phyloP scores from a whole-genome alignment of 2,113 vertebrate genomes.

The Polypterus bichir region DNA sequence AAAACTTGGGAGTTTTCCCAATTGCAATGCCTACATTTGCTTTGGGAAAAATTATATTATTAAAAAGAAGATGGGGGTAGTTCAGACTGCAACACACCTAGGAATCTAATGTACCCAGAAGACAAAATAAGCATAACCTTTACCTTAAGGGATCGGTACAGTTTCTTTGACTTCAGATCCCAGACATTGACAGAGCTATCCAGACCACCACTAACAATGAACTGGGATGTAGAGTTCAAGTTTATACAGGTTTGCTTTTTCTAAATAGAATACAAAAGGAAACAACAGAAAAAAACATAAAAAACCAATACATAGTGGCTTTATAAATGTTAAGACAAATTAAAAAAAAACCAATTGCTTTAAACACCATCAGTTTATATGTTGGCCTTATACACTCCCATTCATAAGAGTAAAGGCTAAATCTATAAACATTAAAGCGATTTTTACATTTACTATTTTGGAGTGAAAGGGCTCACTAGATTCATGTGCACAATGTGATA shows the following conservation, averaged over 20 bases:
- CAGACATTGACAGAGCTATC: constrained; percentile 83
- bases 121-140: neutral
- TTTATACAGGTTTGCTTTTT: constrained; percentile 79
- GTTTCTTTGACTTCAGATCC: constrained; percentile 82
- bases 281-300: constrained; percentile 1
- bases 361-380: no score
- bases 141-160: constrained; percentile 80
- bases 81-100: no score
- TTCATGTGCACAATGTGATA: no score
- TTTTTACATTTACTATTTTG: neutral
- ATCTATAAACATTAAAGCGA: neutral
- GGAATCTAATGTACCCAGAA: neutral
- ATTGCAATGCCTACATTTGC: no score
- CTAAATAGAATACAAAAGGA: constrained; percentile 38
- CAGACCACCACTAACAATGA: constrained; percentile 76
- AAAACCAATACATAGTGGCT: no score
- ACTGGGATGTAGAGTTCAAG: constrained; percentile 72
- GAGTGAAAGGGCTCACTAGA: neutral
- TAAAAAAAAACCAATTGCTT: no score
- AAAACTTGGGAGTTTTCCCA: no score
- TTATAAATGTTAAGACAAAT: no score
- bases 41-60: no score
- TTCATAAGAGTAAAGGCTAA: neutral
- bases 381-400: no score
- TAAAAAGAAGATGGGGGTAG: no score